phyloP scores from a whole-genome alignment of 2,888 invertebrate species.

The Apamea monoglypha region DNA sequence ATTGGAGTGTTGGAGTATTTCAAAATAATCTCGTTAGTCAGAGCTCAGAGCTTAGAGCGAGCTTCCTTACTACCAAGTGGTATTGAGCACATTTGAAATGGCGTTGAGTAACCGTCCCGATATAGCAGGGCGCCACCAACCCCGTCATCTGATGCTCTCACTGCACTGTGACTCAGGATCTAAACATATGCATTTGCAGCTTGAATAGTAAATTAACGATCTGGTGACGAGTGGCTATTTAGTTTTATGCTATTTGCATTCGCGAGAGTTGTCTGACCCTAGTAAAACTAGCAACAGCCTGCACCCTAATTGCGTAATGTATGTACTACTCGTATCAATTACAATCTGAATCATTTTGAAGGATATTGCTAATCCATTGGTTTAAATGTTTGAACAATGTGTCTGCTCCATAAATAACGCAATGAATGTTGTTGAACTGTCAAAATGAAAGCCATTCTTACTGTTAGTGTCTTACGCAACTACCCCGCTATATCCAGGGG shows the following conservation, averaged over 20 bases:
- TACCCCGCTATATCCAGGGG: not conserved
- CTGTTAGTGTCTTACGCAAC: not conserved
- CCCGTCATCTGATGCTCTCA: constrained; percentile 73
- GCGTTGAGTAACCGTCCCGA: constrained; percentile 83
- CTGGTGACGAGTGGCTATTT: constrained; percentile 34
- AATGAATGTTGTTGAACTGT: not conserved
- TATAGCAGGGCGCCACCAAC: constrained; percentile 77
- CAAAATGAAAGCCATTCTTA: not conserved
- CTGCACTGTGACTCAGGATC: constrained; percentile 77
- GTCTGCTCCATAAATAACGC: not conserved
- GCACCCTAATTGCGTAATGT: too few relatives aligned
- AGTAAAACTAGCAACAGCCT: not conserved
- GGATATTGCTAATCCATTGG: not conserved
- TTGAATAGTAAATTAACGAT: constrained; percentile 58
- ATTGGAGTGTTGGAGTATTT: constrained; percentile 51
- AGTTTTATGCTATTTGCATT: constrained; percentile 23
- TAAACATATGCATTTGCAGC: constrained; percentile 75
- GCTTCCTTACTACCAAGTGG: constrained; percentile 55
- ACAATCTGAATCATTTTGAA: not conserved
- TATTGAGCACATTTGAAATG: constrained; percentile 55
- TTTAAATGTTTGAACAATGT: not conserved
- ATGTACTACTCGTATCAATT: too few relatives aligned
- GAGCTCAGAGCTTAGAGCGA: constrained; percentile 55
- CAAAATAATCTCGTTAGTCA: constrained; percentile 64
- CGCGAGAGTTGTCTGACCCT: constrained; percentile 12